These are phyloP conservation scores for Pseudochirops cupreus DNA, from an alignment of 2,797 vertebrate species.

Conservation along the genomic window DNA sequence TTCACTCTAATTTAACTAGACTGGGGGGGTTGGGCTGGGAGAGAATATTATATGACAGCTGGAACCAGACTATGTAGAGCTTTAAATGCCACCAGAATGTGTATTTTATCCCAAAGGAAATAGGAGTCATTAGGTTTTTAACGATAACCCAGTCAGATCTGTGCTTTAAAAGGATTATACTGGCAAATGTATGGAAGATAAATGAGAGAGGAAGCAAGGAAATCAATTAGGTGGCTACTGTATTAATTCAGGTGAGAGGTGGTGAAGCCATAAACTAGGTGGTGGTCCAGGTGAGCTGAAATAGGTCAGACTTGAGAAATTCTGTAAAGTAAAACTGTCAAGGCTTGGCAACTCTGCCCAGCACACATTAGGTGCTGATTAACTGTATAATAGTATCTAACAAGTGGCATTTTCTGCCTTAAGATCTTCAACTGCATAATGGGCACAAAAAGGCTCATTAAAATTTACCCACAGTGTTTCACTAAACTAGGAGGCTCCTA, in stretches of 20 bases:
- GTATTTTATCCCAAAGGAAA: conserved; percentile 43
- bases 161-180: not conserved
- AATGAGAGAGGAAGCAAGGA: not conserved
- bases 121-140: not conserved
- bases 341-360: not conserved
- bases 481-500: not conserved
- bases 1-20: not conserved
- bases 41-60: not conserved
- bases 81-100: not conserved
- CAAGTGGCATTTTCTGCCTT: not conserved
- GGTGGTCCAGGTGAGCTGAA: not conserved
- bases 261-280: not conserved
- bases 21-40: not conserved
- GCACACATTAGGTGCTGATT: not conserved
- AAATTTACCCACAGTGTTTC: conserved; percentile 8
- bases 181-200: not conserved
- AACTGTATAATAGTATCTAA: not conserved
- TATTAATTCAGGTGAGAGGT: not conserved
- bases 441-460: not conserved
- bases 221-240: not conserved
- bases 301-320: not conserved
- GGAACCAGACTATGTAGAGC: not conserved
- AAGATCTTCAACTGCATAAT: not conserved
- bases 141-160: not conserved
- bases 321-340: not conserved